Base-by-base conservation (phyloP, 1,140 invertebrate genomes). In the Kradibia gibbosae region DNA sequence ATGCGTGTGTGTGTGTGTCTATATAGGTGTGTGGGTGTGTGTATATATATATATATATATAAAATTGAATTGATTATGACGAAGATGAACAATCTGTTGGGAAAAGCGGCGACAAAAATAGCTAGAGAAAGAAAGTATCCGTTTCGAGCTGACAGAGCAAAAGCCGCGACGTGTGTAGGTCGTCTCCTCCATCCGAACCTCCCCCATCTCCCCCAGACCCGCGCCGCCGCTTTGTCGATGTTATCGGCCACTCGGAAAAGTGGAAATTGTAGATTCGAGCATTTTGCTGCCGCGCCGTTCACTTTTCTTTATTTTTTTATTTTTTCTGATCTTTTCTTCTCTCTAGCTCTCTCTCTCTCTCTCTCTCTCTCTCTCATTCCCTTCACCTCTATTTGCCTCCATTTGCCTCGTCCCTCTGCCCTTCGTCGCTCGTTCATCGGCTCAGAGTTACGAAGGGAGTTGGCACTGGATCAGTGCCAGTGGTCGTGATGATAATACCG, bases 231-330 rank as follows among this genome's bases (percentile, higher is more conserved):
- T 42, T 60, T 70, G 67, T 70, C 80, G 80, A 81, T 81, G 73
- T 74, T 81, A 81, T 81, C 80, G 80, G 80, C 73, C 80, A 77
- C 80, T 81, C 48, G 80, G 80, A 77, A 76, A 73, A 82, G 80
- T 78, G 73, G 80, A 82, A 82, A 78, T 82, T 78, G 67, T 72
- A 78, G 80, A 82, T 82, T 82, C 45, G 75, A 72, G 39, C 80
- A 53, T 72, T 67, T 76, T 57, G 72, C 55, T 42, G 72, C 73
- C 71, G 72, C 7, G 65, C 13, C 62, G 62, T 45, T 67, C 60
- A 57, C 22, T 78, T 36, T 22, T 78, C 62, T 78, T 78, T 53
- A 62, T 62, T 71, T 53, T 62, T 25, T 65, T 78, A 28, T 34
- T 78, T 57, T 50, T 75, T 25, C 10, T 55, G 15, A 20, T 45